These are phyloP conservation scores for Arvicanthis niloticus DNA, from an alignment of 2,113 vertebrate genomes.

Conservation along the genomic window DNA sequence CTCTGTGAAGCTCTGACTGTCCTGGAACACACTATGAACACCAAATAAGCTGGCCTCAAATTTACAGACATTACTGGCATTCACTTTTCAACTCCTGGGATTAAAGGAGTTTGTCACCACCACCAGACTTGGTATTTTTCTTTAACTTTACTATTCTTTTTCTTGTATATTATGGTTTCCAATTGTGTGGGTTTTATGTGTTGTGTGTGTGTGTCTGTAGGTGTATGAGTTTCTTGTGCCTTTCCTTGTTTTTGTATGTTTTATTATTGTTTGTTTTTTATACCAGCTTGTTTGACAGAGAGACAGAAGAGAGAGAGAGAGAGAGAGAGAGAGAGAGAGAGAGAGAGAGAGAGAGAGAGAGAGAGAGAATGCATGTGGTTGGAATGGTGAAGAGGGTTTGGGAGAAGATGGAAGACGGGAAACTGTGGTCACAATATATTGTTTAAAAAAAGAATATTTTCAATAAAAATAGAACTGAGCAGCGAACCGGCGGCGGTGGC, in stretches of 20 bases:
- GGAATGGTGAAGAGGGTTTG: neutral
- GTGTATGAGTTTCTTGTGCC: neutral
- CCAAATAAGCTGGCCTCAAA: no score
- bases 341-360: neutral
- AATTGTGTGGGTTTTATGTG: no score
- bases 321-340: neutral
- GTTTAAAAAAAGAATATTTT: neutral
- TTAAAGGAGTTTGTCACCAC: no score
- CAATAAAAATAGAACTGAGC: neutral
- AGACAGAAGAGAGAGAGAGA: no score
- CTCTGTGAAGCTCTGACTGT: no score
- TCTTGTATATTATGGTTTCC: no score
- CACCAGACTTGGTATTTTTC: no score
- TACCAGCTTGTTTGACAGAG: neutral
- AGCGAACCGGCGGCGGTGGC: no score
- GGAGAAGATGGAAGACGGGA: neutral
- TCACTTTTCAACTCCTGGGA: no score
- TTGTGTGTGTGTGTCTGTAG: neutral
- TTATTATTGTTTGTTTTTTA: neutral
- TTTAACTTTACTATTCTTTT: no score
- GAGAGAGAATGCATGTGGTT: neutral
- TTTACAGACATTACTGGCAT: rapidly evolving
- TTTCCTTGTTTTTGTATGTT: neutral
- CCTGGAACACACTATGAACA: no score
- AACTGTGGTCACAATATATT: no score